Base-by-base conservation (phyloP, 2,888 invertebrate species). In the Agrochola lychnidis region DNA sequence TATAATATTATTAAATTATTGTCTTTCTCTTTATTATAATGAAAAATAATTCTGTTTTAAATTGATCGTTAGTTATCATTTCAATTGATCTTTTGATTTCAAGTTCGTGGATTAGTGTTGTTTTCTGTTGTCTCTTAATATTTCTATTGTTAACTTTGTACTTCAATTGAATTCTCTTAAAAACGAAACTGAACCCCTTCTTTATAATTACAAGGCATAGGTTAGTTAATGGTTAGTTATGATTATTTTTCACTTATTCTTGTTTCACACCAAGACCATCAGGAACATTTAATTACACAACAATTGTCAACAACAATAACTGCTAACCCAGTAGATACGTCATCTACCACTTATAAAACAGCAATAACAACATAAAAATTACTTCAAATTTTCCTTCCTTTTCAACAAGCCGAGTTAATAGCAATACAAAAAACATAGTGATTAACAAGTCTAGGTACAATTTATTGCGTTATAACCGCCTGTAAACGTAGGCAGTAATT, bases 401-500 rank as follows among this genome's bases (percentile, higher is more conserved):
- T 86, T 80, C 63, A 83, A 71, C 68, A 70, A 71, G 25, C 70
- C 63, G 66, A 79, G 73, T 64, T 85, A 87, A 69, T 73, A 69
- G 59, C 70, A 72, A 73, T 57, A 70, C 83, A 85, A 83, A 82
- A 85, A 83, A 76, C 79, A 70, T 70, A 73, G 83, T 83, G 83
- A 87, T 79, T 83, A 83, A 71, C 76, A 66, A 76, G 76, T 78
- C 78, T 66, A 73, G 45, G 42, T 59, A 70, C 30, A 86, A 87
- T 88, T 86, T 88, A 86, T 86, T 83, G 77, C 79, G 83, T 67
- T 87, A 86, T 85, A 85, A 85, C 86, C 79, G 77, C 77, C 74
- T 83, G 79, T 87, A 76, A 83, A 40, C 88, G 86, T 83, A 67
- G 78, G 66, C 72, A 64, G 88, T 81, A 87, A 86, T 88, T 86